A percentile compares a stretch with the other conserved stretches of the same genome.
Conservation (phyloP, 2,797 vertebrate species). For the Chiroxiphia lanceolata region DNA sequence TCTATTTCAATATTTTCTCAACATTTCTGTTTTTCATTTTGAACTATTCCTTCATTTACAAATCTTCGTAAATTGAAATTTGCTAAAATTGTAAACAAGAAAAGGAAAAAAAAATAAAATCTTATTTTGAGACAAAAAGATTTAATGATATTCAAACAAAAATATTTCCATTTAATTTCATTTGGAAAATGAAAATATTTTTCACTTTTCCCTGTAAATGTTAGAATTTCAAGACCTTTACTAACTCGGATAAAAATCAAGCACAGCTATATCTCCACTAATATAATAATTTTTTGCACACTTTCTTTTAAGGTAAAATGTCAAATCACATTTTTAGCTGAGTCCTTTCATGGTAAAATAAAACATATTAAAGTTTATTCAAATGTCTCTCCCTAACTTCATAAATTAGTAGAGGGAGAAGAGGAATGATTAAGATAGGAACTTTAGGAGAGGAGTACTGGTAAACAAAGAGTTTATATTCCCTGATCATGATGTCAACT, state of each 20-base stretch:
- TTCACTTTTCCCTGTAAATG: not conserved
- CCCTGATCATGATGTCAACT: not conserved
- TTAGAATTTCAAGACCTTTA: not conserved
- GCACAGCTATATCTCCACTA: not conserved
- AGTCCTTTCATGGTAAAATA: not conserved
- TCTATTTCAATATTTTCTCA: not conserved
- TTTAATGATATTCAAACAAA: not conserved
- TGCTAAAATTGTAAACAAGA: not conserved
- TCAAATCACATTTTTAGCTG: not conserved
- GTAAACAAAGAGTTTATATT: not conserved
- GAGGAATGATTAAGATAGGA: not conserved
- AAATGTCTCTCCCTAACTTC: fast-evolving
- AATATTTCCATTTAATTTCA: not conserved
- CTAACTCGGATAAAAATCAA: not conserved
- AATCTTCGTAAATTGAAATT: not conserved
- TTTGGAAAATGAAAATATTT: not conserved
- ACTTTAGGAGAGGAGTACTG: not conserved
- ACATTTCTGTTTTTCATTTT: not conserved
- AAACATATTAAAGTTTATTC: not conserved
- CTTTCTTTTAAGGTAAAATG: not conserved
- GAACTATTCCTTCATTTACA: not conserved
- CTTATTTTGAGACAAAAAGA: not conserved
- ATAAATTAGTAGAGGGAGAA: not conserved
- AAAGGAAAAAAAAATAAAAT: not conserved
- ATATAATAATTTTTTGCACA: not conserved